Base-by-base conservation (phyloP, 2,888 invertebrate genomes). In the Glaucopsyche alexis region DNA sequence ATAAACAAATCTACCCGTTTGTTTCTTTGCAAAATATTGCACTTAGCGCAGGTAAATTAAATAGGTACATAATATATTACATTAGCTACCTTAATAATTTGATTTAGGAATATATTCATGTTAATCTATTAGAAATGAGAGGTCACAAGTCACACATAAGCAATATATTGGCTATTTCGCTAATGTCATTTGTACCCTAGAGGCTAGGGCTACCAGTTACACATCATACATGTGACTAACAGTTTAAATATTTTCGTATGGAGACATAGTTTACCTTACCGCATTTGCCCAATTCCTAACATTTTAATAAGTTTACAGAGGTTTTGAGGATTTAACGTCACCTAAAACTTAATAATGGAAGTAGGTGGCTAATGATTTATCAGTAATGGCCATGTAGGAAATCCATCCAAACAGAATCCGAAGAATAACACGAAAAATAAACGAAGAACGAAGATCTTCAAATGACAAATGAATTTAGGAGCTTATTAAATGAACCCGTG, bases 61-160 rank as follows among this genome's bases (percentile, higher is more conserved):
- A 29, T 29, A 29, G 29, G 29, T 29, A 29, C 3, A 29, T 29
- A 3, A 29, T 29, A 1, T 29, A 29, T 29, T 47, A 11, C 42
- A 42, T 2, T 29, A 29, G 4, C 6, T 7, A 42, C 7, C 42
- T 42, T 42, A 42, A 42, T 42, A 42, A 7, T 42, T 42, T 42
- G 42, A 1, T 55, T 9, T 19, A 38, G 60, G 60, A 13, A 29
- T 29, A 38, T 38, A n/a, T 50, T 1, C 5, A n/a, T 50, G 50
- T 16, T 29, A 55, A 29, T 60, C 60, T 60, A 60, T 60, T 60
- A 29, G 29, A 60, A 29, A 38, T 38, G 60, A 38, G 60, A 60
- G 29, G 29, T 60, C 60, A 60, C 29, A 60, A 29, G 13, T 29
- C 29, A 38, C 60, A 60, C 19, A 4, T 5, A 42, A 42, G 7